Evolutionary conservation across 2,113 vertebrate genomes (phyloP), one percentile per base, ranked within the genome.

Genomic region (Misgurnus anguillicaudatus): DNA sequence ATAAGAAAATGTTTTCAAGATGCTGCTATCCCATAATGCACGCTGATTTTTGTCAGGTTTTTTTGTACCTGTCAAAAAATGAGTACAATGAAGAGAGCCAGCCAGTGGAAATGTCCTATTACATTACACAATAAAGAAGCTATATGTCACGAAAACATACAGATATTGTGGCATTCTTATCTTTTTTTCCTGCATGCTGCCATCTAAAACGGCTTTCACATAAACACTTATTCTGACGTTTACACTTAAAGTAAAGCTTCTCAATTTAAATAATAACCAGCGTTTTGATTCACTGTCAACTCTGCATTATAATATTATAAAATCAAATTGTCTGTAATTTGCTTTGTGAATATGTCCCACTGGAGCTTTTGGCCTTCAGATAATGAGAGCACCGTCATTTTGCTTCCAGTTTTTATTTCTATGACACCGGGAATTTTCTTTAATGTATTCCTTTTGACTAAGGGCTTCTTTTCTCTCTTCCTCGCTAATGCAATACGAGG

Each of bases 241-340:
- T 42, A n/a, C 55, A 16, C 3, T 7, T 8, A 48, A 51, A 13
- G 47, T 62, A 48, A 47, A 17, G 9, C n/a, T 10, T 0, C 51
- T 58, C 53, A 72, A 58, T n/a, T 24, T 3, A 72, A 42, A 58
- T 72, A 4, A 69, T 70, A 61, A 41, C 19, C 67, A 84, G 53
- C 39, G 31, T 45, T 78, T 9, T 3, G 53, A 73, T 61, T 66
- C 75, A 79, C 79, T 82, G 79, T 51, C 70, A 39, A 61, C 66
- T 68, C 60, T 13, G 39, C 65, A 80, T 72, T 86, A 83, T 81
- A 85, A 80, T 85, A 80, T 57, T 79, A 82, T 78, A 66, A 85
- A 81, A 82, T 85, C 69, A 21, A 67, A 55, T 85, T 85, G 82
- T 87, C 83, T 86, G 63, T 82, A 82, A 85, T 76, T 74, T 62